A percentile compares a stretch with the other conserved stretches of the same genome.
phyloP scores from a whole-genome alignment of 2,113 vertebrate species.

The Ia io region DNA sequence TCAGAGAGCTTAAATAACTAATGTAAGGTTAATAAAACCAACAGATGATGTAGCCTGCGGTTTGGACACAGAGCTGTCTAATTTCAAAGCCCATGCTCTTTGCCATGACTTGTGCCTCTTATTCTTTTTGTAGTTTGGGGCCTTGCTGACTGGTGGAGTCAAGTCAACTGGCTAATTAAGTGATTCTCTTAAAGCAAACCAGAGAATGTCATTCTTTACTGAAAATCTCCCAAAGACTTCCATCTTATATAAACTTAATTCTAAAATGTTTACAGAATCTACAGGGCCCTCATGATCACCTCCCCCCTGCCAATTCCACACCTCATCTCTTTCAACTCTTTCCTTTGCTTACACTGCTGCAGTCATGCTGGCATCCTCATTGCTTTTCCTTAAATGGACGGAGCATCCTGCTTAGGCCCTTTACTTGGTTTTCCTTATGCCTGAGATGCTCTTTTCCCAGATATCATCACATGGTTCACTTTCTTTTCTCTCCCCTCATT shows the following conservation, averaged over 20 bases:
- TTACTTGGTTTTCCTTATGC: background rate
- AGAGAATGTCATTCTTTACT: background rate
- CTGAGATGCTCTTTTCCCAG: background rate
- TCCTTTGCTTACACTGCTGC: background rate
- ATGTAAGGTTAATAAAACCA: background rate
- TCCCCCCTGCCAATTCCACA: background rate
- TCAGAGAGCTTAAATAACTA: background rate
- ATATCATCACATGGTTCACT: background rate
- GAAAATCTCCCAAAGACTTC: background rate
- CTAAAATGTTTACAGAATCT: background rate
- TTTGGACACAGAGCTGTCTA: background rate
- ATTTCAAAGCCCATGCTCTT: background rate
- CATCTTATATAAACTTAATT: background rate
- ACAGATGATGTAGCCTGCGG: background rate
- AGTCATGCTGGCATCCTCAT: background rate
- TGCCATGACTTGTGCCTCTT: background rate
- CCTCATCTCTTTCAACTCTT: background rate
- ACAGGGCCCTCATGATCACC: background rate
- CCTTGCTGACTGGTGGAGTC: background rate
- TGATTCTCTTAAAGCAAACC: constrained; percentile 10
- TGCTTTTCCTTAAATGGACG: background rate
- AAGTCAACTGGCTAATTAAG: background rate
- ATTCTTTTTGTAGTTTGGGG: background rate
- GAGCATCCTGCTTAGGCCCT: background rate
- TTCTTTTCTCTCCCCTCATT: background rate